These are phyloP conservation scores for Ammodytes marinus DNA, from an alignment of 2,113 vertebrate species.

Conservation along the genomic window DNA sequence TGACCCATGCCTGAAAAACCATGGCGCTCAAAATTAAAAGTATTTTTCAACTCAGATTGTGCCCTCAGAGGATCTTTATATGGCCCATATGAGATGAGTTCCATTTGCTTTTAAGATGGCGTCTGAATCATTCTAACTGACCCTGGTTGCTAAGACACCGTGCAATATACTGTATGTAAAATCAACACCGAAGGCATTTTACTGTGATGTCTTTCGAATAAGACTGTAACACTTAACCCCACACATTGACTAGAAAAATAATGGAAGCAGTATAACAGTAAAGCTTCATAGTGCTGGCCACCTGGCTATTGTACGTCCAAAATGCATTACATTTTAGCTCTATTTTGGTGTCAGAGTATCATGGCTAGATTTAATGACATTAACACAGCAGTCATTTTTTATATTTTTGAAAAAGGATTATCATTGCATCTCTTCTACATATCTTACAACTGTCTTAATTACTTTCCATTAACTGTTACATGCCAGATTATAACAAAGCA, in stretches of 20 bases:
- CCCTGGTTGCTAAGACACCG: not conserved
- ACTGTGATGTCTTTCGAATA: not conserved
- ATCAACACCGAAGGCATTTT: not conserved
- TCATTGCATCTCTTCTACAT: conserved; percentile 4
- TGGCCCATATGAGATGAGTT: conserved; percentile 30
- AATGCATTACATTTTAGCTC: not conserved
- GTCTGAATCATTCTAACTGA: conserved; percentile 49
- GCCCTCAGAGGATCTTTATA: conserved; percentile 58
- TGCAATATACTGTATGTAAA: not conserved
- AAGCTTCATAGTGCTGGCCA: not conserved
- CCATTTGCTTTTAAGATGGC: conserved; percentile 39
- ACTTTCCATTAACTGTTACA: not conserved
- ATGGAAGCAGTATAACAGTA: not conserved
- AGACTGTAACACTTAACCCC: not conserved
- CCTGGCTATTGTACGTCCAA: not conserved
- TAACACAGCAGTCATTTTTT: not conserved
- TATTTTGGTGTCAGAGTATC: not conserved
- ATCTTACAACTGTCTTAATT: not conserved
- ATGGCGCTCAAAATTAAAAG: conserved; percentile 81
- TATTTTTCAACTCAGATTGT: conserved; percentile 78
- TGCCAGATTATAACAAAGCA: not conserved
- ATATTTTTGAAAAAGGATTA: not conserved
- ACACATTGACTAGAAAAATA: not conserved
- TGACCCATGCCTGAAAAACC: conserved; percentile 64
- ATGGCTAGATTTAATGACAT: not conserved